Evolutionary conservation across 1,140 invertebrate genomes (phyloP), one percentile per base, ranked within the genome.

Genomic region (Hesperophylax magnus): DNA sequence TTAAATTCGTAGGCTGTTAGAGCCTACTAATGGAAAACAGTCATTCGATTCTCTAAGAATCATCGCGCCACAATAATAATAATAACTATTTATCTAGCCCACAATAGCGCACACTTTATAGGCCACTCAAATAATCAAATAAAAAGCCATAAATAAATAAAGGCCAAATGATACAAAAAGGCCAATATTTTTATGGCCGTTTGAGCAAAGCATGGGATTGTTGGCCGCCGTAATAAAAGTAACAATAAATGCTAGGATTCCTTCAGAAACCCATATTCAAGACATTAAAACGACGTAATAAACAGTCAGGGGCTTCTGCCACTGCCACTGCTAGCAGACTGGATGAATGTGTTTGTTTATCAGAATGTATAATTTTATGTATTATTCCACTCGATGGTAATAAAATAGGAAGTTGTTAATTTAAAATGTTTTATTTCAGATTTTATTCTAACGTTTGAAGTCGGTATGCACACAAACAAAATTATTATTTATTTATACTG

Each of bases 321-420:
- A n/a, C 54, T 20, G 22, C n/a, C n/a, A 18, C 56, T 58, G 56
- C n/a, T 7, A 22, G 56, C 22, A 22, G 56, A 39, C 34, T 39
- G 34, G 17, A 18, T 18, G n/a, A 8, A 22, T 22, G n/a, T 58
- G 56, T 58, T 58, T 58, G 22, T 58, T 20, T 58, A 22, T 14
- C 56, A 58, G 22, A 58, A 58, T 58, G 56, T 58, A 58, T 58
- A 58, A 58, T 58, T 58, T 58, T 58, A 58, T 58, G 56, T 58
- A 8, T 22, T 20, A 58, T 58, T 58, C 5, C n/a, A 18, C 56
- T 58, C 9, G n/a, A 20, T 20, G 2, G 7, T 58, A 22, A 58
- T 47, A 47, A 18, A 20, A 58, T 5, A 34, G 11, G 39, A 47
- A 47, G 39, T 47, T 47, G 39, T 47, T 47, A 14, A 47, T 47